Evolutionary conservation across 2,888 invertebrate genomes (phyloP), one percentile per base, ranked within the genome.

Genomic region (Podotricha telesiphe): DNA sequence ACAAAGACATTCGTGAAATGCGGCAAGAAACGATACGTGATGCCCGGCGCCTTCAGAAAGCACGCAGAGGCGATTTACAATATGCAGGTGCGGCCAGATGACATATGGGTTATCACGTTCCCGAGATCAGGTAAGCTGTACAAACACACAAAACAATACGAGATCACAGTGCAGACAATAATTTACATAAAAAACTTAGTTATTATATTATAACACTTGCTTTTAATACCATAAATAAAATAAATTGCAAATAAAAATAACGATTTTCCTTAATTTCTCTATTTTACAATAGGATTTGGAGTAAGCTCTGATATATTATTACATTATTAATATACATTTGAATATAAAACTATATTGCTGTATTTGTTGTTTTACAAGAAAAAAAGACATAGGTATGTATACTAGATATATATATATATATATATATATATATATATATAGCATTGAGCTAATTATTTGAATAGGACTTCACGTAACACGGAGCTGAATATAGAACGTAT

Each of bases 101-200:
- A 92, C 55, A 73, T 88, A 0, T 92, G 92, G 92, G 91, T 93
- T 69, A 88, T 92, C 75, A 92, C 92, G 0, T 91, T 88, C 67
- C 93, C 92, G 0, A 84, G 92, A 86, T 92, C 92, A 79, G 93
- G 91, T 92, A 53, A 77, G 77, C 42, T 59, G n/a, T 20, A 59
- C 45, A 28, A 28, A 45, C 45, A 71, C 55, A 53, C 53, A 34
- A 22, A 22, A n/a, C 7, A 53, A 17, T 53, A 53, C 5, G 3
- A 10, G 37, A 28, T 28, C 6, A 28, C 28, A 6, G 6, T 28
- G 28, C n/a, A 37, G 10, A 37, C 37, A 37, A 37, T 37, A 37
- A 37, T 37, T 8, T 37, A 8, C 10, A 28, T 28, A 6, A 28
- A n/a, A n/a, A 28, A 6, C 28, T 28, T 28, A 28, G 28, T 42